Evolutionary conservation across 2,888 invertebrate species (phyloP), one percentile per base, ranked within the genome.

Genomic region (Hyposoter dolosus): DNA sequence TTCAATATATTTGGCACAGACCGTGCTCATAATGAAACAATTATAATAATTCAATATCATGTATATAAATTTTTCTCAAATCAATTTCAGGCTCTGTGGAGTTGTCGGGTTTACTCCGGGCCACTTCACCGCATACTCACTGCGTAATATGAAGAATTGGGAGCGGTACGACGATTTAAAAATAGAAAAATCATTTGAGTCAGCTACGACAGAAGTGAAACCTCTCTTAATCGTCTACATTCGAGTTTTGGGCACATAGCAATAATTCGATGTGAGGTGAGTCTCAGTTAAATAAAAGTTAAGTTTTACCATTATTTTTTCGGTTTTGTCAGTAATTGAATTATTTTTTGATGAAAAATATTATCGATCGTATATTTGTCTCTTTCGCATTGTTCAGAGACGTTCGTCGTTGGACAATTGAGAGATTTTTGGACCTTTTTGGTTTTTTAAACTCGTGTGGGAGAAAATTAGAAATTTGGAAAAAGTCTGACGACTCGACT

Each of bases 21-120:
- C 47, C 45, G 45, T 69, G 47, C 28, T 10, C 19, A 69, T 47
- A 23, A 68, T 68, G 40, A 68, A 68, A 68, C 43, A 10, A 43
- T 83, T 78, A 72, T 43, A 71, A 85, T 89, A 88, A 90, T 90
- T 85, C 89, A 88, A 88, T 74, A 85, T 68, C 76, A 50, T 87
- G 86, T 72, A 81, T 82, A 76, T 88, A 86, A 83, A 86, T 79
- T 35, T 35, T 15, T 65, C n/a, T 65, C 5, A 35, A 35, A 65
- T 65, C 12, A 19, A 65, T 35, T 65, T 40, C 40, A 65, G 65
- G 12, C 23, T 35, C 17, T 35, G 17, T 65, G 65, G 65, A 15
- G 35, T 17, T 10, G 65, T 65, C 32, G 35, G 35, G 17, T 65
- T 28, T n/a, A 35, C 65, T n/a, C 5, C n/a, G n/a, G 5, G 12